These are phyloP conservation scores for Tautogolabrus adspersus DNA, from an alignment of 2,113 vertebrate genomes.

Conservation along the genomic window DNA sequence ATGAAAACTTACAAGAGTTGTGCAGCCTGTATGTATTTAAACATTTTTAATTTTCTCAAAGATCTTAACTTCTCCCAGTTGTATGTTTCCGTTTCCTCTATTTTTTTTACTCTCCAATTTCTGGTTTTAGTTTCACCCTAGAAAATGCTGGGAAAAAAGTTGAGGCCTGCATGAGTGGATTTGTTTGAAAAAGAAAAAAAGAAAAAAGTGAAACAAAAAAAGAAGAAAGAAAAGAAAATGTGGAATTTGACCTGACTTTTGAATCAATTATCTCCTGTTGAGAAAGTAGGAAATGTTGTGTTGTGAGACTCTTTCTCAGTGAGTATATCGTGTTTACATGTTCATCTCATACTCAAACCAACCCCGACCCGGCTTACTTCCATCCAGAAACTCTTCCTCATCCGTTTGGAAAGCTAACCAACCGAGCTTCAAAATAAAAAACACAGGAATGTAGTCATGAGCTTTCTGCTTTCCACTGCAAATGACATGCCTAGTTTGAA, in stretches of 20 bases:
- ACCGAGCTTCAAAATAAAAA: slow-evolving; percentile 78
- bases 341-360: slow-evolving; percentile 87
- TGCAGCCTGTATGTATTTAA: slow-evolving; percentile 60
- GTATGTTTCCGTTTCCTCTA: slow-evolving; percentile 49
- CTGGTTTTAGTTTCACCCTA: slow-evolving; percentile 57
- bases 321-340: slow-evolving; percentile 94
- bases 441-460: slow-evolving; percentile 77
- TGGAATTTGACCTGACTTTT: slow-evolving; percentile 83
- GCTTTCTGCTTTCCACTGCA: slow-evolving; percentile 76
- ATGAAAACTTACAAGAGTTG: slow-evolving; percentile 35
- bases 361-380: slow-evolving; percentile 81
- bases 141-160: slow-evolving; percentile 37
- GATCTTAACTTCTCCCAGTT: slow-evolving; percentile 46
- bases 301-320: slow-evolving; percentile 94
- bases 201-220: slow-evolving; percentile 26
- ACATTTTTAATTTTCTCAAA: slow-evolving; percentile 30
- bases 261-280: slow-evolving; percentile 90
- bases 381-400: slow-evolving; percentile 85
- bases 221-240: slow-evolving; percentile 28
- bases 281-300: slow-evolving; percentile 91
- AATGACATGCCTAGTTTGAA: slow-evolving; percentile 77
- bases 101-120: slow-evolving; percentile 30
- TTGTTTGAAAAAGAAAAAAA: slow-evolving; percentile 56
- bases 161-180: slow-evolving; percentile 76
- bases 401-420: slow-evolving; percentile 82